A percentile compares a stretch with the other conserved stretches of the same genome.
Conservation (phyloP, 64 coral and sea anemone genomes). For the Porites lutea region DNA sequence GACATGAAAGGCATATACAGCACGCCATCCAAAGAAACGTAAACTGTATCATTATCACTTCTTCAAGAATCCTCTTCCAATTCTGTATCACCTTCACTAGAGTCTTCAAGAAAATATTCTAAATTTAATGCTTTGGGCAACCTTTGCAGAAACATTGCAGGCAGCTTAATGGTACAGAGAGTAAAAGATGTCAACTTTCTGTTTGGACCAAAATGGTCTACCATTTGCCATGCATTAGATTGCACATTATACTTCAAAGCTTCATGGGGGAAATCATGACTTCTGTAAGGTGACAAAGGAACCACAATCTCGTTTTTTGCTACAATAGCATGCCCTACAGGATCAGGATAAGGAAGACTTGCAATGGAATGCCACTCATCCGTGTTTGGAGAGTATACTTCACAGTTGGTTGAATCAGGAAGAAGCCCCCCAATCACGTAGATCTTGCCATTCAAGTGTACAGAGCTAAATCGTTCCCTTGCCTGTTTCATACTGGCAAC, state of each 20-base stretch:
- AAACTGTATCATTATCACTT: conserved; percentile 18
- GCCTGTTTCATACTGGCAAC: conserved; percentile 57
- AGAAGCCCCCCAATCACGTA: conserved; percentile 64
- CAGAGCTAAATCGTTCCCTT: conserved; percentile 2
- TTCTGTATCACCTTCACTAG: not conserved
- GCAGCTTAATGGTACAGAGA: too few species aligned
- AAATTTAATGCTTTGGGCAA: not conserved
- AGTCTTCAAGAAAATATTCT: not conserved
- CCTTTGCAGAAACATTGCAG: conserved; percentile 14
- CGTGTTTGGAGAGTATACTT: too few species aligned
- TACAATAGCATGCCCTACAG: conserved; percentile 60
- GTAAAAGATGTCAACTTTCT: conserved; percentile 33
- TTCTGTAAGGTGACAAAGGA: not conserved
- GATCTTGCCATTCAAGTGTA: conserved; percentile 52
- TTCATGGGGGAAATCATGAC: not conserved
- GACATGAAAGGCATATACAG: not conserved
- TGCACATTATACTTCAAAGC: conserved; percentile 7
- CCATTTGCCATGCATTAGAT: conserved; percentile 60
- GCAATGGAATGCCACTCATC: conserved; percentile 74
- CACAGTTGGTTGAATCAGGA: conserved; percentile 36
- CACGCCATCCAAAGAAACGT: conserved; percentile 7
- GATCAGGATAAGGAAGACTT: conserved; percentile 26
- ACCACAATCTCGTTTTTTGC: conserved; percentile 24
- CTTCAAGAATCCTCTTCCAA: not conserved
- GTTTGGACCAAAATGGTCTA: conserved; percentile 17